These are phyloP conservation scores for Euglossa dilemma DNA, from an alignment of 1,140 invertebrate species.

Conservation along the genomic window DNA sequence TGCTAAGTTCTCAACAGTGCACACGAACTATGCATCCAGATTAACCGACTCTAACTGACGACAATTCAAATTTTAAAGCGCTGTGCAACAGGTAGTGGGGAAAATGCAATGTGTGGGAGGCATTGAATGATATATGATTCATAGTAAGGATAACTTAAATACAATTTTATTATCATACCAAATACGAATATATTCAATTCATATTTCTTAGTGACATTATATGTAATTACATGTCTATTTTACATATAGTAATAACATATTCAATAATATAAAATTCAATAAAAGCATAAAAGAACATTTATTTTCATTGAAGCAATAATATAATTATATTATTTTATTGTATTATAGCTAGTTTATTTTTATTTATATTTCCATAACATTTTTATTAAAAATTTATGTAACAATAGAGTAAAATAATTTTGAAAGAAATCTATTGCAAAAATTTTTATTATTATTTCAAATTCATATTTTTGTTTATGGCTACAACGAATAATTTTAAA, in stretches of 20 bases:
- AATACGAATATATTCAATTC: too few relatives aligned
- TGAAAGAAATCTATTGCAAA: neutral
- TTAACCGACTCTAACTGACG: conserved; percentile 52
- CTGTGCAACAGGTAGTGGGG: conserved; percentile 37
- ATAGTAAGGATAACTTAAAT: neutral
- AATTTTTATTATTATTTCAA: neutral
- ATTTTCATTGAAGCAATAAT: too few relatives aligned
- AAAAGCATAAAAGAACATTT: too few relatives aligned
- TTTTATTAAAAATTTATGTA: neutral
- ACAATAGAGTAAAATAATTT: too few relatives aligned
- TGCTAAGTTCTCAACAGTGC: neutral
- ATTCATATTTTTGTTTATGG: neutral
- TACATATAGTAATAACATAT: too few relatives aligned
- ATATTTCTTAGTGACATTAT: too few relatives aligned
- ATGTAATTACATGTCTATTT: too few relatives aligned
- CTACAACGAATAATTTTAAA: neutral
- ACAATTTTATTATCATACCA: neutral
- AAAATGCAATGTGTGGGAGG: neutral
- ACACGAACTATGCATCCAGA: neutral
- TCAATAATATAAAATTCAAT: too few relatives aligned
- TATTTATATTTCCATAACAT: neutral
- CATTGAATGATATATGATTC: neutral
- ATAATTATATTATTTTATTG: too few relatives aligned
- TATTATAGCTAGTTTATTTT: too few relatives aligned
- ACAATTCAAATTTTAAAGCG: conserved; percentile 65